Evolutionary conservation across 2,113 vertebrate species (phyloP).

Genomic region (Leptosomus discolor): DNA sequence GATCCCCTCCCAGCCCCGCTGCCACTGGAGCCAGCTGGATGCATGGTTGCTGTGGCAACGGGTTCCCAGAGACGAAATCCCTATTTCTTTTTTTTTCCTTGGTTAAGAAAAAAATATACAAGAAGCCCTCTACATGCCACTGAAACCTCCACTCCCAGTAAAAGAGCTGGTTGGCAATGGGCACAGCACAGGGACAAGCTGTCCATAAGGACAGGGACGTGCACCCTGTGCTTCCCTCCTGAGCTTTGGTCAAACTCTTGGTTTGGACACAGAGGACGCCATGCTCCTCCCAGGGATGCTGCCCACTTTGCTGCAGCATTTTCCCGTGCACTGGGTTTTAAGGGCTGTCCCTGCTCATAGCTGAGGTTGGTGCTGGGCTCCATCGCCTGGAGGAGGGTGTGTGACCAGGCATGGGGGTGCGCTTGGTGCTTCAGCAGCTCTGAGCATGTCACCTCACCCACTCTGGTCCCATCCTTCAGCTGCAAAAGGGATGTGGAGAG

Average conservation of each 20-base stretch:
- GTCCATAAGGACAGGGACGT: rapidly evolving
- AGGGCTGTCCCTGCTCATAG: background rate
- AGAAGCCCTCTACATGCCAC: background rate
- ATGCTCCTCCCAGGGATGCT: background rate
- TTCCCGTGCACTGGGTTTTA: rapidly evolving
- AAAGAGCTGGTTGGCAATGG: rapidly evolving
- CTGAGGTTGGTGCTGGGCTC: background rate
- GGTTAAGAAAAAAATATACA: background rate
- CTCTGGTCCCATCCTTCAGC: background rate
- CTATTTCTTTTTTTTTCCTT: background rate
- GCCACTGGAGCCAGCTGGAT: constrained; percentile 58
- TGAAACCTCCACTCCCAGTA: rapidly evolving
- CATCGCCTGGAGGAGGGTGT: background rate
- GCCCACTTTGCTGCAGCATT: background rate
- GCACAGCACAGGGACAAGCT: background rate
- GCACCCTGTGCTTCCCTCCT: background rate
- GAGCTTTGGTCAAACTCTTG: rapidly evolving
- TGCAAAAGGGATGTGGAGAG: background rate
- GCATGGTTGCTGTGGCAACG: constrained; percentile 67
- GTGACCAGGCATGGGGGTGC: too few relatives aligned
- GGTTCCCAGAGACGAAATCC: constrained; percentile 57
- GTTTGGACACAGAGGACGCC: background rate
- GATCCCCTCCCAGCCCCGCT: constrained; percentile 40
- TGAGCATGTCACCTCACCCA: background rate
- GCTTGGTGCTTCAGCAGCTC: rapidly evolving